These are phyloP conservation scores for Microctonus aethiopoides DNA, from an alignment of 2,888 invertebrate genomes.

Conservation along the genomic window DNA sequence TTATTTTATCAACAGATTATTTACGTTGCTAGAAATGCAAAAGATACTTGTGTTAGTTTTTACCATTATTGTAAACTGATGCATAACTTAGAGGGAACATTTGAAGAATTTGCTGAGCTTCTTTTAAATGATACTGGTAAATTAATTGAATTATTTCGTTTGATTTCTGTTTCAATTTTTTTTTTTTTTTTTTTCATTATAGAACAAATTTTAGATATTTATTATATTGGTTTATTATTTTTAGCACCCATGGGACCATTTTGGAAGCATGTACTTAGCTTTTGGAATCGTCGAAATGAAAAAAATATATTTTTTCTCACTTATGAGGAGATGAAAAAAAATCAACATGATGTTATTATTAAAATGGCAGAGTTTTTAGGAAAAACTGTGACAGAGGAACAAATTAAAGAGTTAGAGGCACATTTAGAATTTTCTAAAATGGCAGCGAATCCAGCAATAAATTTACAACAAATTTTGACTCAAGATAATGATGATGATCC, in stretches of 20 bases:
- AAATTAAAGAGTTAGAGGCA: constrained; percentile 75
- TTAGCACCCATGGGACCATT: constrained; percentile 60
- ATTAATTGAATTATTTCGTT: constrained; percentile 39
- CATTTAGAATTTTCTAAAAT: constrained; percentile 85
- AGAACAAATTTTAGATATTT: not conserved
- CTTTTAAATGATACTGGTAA: constrained; percentile 77
- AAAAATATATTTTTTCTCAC: constrained; percentile 71
- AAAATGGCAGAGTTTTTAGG: constrained; percentile 80
- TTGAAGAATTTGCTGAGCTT: constrained; percentile 81
- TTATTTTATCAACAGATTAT: constrained; percentile 73
- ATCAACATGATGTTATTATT: constrained; percentile 75
- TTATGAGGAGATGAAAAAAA: constrained; percentile 74
- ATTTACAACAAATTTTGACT: constrained; percentile 75
- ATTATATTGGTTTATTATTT: no score
- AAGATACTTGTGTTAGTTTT: constrained; percentile 90
- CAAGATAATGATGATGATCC: constrained; percentile 64
- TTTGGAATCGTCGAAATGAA: constrained; percentile 68
- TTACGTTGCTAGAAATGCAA: constrained; percentile 89
- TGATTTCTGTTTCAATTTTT: constrained; percentile 60
- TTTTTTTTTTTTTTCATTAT: constrained; percentile 65
- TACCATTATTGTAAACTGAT: constrained; percentile 84
- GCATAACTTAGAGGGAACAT: constrained; percentile 73
- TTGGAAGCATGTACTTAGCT: constrained; percentile 65
- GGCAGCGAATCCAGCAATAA: constrained; percentile 84
- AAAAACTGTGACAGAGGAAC: constrained; percentile 74